phyloP scores from a whole-genome alignment of 2,797 vertebrate species.

The Sebastes iracundus region DNA sequence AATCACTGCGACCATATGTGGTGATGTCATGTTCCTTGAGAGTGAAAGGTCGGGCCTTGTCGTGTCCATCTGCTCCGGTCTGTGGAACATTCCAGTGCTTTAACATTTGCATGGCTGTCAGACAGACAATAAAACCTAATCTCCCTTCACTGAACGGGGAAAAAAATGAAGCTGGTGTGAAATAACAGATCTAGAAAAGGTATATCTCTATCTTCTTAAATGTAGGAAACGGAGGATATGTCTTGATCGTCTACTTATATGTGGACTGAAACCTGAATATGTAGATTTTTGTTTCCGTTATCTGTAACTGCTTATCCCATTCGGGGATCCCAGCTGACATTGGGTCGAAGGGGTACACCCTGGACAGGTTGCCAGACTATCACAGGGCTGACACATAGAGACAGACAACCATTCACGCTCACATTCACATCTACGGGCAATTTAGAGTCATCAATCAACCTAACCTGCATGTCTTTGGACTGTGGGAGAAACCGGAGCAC shows the following conservation, averaged over 20 bases:
- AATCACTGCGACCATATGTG: slow-evolving; percentile 76
- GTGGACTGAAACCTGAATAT: neutral
- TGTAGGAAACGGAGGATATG: neutral
- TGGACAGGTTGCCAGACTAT: too few species aligned
- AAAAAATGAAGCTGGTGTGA: slow-evolving; percentile 14
- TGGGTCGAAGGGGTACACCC: too few species aligned
- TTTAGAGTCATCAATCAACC: too few species aligned
- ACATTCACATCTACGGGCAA: too few species aligned
- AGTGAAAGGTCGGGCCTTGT: slow-evolving; percentile 54
- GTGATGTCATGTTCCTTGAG: slow-evolving; percentile 77
- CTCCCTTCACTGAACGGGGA: slow-evolving; percentile 23
- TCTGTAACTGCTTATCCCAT: too few species aligned
- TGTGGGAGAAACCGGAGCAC: too few species aligned
- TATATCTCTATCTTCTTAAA: slow-evolving; percentile 17
- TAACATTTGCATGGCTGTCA: slow-evolving; percentile 81
- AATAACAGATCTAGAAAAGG: slow-evolving; percentile 34
- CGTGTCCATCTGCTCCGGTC: slow-evolving; percentile 73
- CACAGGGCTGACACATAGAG: too few species aligned
- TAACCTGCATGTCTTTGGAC: too few species aligned
- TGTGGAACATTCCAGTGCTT: slow-evolving; percentile 75
- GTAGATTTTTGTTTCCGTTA: neutral
- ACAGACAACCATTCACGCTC: too few species aligned
- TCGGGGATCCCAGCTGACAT: too few species aligned
- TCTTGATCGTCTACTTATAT: neutral
- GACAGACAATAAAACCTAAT: slow-evolving; percentile 65